Evolutionary conservation across 2,113 vertebrate species (phyloP).

Genomic region (Struthidea cinerea): DNA sequence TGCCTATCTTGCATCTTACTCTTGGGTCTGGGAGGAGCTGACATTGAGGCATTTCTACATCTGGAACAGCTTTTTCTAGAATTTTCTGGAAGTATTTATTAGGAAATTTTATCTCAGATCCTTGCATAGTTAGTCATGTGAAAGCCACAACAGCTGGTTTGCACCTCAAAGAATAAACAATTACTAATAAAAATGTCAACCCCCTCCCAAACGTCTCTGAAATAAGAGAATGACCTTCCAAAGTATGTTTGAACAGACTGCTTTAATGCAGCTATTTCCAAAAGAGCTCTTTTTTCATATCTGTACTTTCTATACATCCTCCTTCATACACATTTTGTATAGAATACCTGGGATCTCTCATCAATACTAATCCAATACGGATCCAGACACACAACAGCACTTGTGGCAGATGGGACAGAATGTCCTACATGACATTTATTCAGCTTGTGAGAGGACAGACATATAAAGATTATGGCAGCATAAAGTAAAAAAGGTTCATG

Average conservation of each 20-base stretch:
- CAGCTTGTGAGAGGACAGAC: neutral
- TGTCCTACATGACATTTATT: neutral
- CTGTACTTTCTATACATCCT: neutral
- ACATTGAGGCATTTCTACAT: neutral
- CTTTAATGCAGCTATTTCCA: neutral
- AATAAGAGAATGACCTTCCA: neutral
- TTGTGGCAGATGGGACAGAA: slow-evolving; percentile 18
- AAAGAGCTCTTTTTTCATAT: neutral
- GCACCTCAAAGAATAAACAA: neutral
- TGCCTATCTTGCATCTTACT: neutral
- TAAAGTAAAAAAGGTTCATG: neutral
- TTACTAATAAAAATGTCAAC: neutral
- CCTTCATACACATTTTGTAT: neutral
- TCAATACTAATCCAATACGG: neutral
- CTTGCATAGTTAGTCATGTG: neutral
- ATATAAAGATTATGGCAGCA: neutral
- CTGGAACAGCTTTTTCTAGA: neutral
- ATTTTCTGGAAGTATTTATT: neutral
- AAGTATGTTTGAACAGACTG: neutral
- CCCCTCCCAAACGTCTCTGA: neutral
- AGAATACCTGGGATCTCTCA: neutral
- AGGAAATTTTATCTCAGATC: neutral
- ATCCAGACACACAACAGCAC: neutral
- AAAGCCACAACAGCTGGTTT: slow-evolving; percentile 17
- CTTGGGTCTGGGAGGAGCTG: neutral